Evolutionary conservation across 2,888 invertebrate genomes (phyloP).

Genomic region (Drosophila yooni): DNA sequence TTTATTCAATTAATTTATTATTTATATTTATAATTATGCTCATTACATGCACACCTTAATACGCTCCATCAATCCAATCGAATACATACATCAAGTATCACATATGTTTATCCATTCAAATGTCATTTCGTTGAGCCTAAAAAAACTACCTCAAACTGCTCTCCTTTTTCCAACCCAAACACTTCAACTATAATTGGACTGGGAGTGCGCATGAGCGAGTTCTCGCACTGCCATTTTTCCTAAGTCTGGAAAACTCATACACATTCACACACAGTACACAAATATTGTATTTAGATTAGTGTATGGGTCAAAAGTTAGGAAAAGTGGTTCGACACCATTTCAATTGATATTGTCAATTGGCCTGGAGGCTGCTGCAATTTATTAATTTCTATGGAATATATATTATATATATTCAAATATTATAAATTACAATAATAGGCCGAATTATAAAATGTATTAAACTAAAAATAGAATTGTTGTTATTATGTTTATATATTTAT

Average conservation of each 20-base stretch:
- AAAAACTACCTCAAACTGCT: neutral
- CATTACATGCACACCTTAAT: neutral
- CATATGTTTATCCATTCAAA: neutral
- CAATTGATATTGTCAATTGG: neutral
- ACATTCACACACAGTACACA: neutral
- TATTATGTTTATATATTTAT: neutral
- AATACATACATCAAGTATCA: neutral
- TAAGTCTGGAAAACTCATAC: constrained; percentile 16
- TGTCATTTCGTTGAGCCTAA: constrained; percentile 6
- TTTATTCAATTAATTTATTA: no score
- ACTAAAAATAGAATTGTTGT: neutral
- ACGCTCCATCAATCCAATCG: neutral
- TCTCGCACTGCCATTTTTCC: constrained; percentile 24
- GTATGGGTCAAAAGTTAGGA: neutral
- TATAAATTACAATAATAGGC: neutral
- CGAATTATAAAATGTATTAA: no score
- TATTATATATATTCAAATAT: neutral
- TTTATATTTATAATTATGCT: no score
- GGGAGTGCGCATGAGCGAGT: constrained; percentile 62
- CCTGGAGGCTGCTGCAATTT: neutral
- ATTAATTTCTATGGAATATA: no score
- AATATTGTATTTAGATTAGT: neutral
- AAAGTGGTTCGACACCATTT: neutral
- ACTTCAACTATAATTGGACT: constrained; percentile 17
- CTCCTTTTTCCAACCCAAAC: neutral